Percentiles rank a stretch among this genome's conserved stretches.
Evolutionary conservation across 2,888 invertebrate species (phyloP).

Genomic region (Macrophya annulata): DNA sequence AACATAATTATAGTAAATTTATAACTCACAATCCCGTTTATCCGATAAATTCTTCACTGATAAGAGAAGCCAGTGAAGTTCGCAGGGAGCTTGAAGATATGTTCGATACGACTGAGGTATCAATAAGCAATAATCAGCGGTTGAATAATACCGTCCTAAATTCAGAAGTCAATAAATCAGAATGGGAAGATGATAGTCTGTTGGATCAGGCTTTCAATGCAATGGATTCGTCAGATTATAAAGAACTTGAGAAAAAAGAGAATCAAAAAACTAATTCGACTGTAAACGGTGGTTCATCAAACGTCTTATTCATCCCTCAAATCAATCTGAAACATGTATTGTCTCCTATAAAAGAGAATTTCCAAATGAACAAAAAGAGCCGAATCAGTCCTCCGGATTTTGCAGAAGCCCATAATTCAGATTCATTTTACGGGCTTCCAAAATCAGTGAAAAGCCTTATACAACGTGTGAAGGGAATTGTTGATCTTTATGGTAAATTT

Average conservation of each 20-base stretch:
- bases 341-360: slow-evolving; percentile 12
- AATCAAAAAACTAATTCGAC: not conserved
- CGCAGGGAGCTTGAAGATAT: not conserved
- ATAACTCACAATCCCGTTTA: not conserved
- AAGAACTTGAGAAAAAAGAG: slow-evolving; percentile 4
- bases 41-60: not conserved
- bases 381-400: not conserved
- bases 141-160: not conserved
- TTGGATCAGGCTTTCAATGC: slow-evolving; percentile 19
- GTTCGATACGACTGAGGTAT: not conserved
- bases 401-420: slow-evolving; percentile 66
- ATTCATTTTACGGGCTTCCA: slow-evolving; percentile 91
- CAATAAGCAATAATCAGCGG: not conserved
- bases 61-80: not conserved
- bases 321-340: not conserved
- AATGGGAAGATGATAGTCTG: slow-evolving; percentile 43
- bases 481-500: slow-evolving; percentile 90
- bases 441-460: slow-evolving; percentile 86
- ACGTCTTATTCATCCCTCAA: not conserved
- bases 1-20: slow-evolving; percentile 44
- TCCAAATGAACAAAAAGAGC: not conserved
- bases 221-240: not conserved
- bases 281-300: not conserved
- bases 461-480: slow-evolving; percentile 89
- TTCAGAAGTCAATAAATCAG: slow-evolving; percentile 8